phyloP scores from a whole-genome alignment of 2,797 vertebrate species.

The Acipenser oxyrinchus region DNA sequence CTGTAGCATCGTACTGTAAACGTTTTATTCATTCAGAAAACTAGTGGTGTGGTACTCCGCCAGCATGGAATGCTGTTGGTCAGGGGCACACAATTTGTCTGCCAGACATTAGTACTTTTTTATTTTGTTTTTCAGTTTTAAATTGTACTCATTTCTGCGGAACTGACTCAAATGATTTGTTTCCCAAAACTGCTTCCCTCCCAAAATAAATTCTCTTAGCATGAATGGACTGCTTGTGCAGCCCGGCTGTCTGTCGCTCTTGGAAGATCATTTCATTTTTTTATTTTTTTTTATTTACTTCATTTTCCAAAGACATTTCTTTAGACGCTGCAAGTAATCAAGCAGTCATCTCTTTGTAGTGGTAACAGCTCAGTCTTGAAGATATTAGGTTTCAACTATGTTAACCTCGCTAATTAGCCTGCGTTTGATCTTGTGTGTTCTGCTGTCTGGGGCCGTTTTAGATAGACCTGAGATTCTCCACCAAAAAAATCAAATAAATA shows the following conservation, averaged over 20 bases:
- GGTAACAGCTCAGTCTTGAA: slow-evolving; percentile 15
- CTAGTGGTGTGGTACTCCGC: too few relatives aligned
- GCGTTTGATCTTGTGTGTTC: slow-evolving; percentile 20
- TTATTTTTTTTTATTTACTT: slow-evolving; percentile 6
- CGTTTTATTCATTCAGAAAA: too few relatives aligned
- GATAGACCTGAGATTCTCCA: slow-evolving; percentile 1
- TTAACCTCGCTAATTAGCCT: slow-evolving; percentile 25
- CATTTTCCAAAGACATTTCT: not conserved
- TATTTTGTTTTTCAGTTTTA: too few relatives aligned
- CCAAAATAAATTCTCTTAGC: not conserved
- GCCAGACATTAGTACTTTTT: too few relatives aligned
- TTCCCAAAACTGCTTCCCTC: too few relatives aligned
- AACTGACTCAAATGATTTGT: too few relatives aligned
- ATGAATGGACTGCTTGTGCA: slow-evolving; percentile 8
- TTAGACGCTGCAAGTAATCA: slow-evolving; percentile 19
- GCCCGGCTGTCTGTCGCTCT: not conserved
- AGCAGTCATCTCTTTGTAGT: slow-evolving; percentile 25
- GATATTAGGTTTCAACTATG: slow-evolving; percentile 26
- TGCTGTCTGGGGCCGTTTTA: slow-evolving; percentile 12
- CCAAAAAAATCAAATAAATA: too few relatives aligned
- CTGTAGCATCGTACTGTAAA: too few relatives aligned
- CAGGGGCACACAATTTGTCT: too few relatives aligned
- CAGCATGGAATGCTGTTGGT: too few relatives aligned
- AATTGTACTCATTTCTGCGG: too few relatives aligned
- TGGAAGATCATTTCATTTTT: slow-evolving; percentile 10